phyloP scores from a whole-genome alignment of 2,797 vertebrate species.

The Malurus splendens region DNA sequence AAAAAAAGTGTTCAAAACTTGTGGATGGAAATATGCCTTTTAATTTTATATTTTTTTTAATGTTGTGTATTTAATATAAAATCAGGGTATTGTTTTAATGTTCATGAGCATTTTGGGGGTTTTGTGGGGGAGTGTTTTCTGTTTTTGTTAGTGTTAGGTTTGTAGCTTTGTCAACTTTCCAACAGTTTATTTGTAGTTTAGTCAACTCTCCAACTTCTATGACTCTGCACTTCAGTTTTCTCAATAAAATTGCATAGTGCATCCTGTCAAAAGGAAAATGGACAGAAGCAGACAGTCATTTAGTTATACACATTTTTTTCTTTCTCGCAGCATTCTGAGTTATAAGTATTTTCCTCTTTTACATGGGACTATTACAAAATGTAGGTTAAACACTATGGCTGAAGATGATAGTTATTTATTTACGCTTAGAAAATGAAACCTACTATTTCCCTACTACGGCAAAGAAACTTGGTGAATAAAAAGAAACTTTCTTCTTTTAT shows the following conservation, averaged over 20 bases:
- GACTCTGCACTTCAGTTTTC: neutral
- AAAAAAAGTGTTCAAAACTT: neutral
- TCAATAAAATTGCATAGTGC: neutral
- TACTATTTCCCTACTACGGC: neutral
- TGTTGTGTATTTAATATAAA: neutral
- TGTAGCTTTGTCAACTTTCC: neutral
- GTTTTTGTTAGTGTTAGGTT: neutral
- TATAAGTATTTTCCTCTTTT: neutral
- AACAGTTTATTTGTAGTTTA: neutral
- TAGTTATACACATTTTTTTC: neutral
- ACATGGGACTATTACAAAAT: neutral
- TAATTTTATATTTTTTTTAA: neutral
- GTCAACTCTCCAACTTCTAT: neutral
- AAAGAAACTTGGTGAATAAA: neutral
- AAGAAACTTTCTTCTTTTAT: neutral
- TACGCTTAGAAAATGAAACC: neutral
- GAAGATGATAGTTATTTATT: neutral
- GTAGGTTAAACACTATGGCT: neutral
- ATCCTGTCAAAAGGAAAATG: neutral
- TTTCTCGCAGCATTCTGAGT: neutral
- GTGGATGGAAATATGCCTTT: neutral
- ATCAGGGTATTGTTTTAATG: neutral
- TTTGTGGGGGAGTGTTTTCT: neutral
- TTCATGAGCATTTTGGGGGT: neutral
- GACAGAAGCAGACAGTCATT: neutral